Percentiles rank a stretch among this genome's conserved stretches.
These are phyloP conservation scores for Chaetorhynchus papuensis DNA, from an alignment of 2,113 vertebrate genomes.

Conservation along the genomic window DNA sequence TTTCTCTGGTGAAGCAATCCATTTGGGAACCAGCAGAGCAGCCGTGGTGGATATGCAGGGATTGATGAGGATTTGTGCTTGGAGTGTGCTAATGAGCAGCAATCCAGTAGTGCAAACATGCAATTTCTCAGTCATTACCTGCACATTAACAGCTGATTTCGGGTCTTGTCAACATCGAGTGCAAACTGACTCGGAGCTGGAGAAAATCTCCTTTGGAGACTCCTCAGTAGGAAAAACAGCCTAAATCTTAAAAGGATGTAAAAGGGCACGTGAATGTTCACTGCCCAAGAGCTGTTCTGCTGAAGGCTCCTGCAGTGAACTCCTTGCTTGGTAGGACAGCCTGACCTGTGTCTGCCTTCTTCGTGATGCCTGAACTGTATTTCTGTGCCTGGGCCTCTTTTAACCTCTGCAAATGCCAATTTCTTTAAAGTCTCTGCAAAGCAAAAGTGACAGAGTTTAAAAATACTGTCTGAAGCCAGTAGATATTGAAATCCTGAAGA, in stretches of 20 bases:
- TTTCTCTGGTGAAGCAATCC: neutral
- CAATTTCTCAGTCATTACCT: conserved; percentile 28
- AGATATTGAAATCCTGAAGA: neutral
- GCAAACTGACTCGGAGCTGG: neutral
- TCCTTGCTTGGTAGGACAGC: neutral
- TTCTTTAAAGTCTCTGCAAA: neutral
- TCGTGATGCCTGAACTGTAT: neutral
- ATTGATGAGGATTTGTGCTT: neutral
- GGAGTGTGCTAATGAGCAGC: neutral
- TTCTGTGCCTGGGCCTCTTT: neutral
- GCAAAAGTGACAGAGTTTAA: neutral
- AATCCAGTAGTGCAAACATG: conserved; percentile 11
- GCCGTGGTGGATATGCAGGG: neutral
- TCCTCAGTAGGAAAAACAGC: neutral
- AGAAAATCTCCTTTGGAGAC: neutral
- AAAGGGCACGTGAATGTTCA: neutral
- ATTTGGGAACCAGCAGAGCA: neutral
- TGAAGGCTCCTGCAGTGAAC: neutral
- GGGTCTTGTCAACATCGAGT: neutral
- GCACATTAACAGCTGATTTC: neutral
- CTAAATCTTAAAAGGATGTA: neutral
- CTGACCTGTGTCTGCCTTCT: neutral
- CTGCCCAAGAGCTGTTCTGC: neutral
- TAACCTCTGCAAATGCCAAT: conserved; percentile 1
- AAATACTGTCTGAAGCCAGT: neutral